Percentiles rank a stretch among this genome's conserved stretches.
Evolutionary conservation across 2,797 vertebrate genomes (phyloP).

Genomic region (Dermochelys coriacea): DNA sequence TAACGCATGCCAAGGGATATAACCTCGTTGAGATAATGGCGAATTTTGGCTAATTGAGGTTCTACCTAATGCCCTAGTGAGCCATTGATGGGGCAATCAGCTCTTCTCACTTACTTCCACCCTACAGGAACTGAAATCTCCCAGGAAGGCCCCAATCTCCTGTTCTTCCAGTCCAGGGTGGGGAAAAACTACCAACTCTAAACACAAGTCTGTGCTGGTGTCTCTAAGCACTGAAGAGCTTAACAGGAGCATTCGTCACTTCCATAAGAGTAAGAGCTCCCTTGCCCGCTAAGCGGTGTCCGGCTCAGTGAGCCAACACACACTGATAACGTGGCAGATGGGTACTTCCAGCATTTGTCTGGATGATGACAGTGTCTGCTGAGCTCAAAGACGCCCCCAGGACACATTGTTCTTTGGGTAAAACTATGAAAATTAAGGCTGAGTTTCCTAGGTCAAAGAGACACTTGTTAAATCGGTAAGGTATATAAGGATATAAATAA

Average conservation of each 20-base stretch:
- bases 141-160: neutral
- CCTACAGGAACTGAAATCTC: neutral
- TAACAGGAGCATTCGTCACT: conserved; percentile 60
- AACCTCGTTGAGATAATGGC: neutral
- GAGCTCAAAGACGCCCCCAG: conserved; percentile 73
- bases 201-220: conserved; percentile 32
- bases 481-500: conserved; percentile 11
- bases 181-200: conserved; percentile 28
- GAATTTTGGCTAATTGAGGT: accelerated
- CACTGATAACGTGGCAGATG: conserved; percentile 65
- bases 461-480: conserved; percentile 47
- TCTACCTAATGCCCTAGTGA: accelerated
- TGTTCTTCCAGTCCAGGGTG: neutral
- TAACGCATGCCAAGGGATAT: neutral
- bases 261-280: conserved; percentile 70
- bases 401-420: conserved; percentile 71
- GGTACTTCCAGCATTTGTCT: conserved; percentile 73
- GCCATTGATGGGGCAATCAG: neutral
- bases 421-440: conserved; percentile 69
- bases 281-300: conserved; percentile 64
- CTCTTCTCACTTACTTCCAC: neutral
- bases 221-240: conserved; percentile 61
- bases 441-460: conserved; percentile 71
- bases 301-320: conserved; percentile 70
- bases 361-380: conserved; percentile 73